Base-by-base conservation (phyloP, 2,888 invertebrate species). In the Cheiracanthium punctorium region DNA sequence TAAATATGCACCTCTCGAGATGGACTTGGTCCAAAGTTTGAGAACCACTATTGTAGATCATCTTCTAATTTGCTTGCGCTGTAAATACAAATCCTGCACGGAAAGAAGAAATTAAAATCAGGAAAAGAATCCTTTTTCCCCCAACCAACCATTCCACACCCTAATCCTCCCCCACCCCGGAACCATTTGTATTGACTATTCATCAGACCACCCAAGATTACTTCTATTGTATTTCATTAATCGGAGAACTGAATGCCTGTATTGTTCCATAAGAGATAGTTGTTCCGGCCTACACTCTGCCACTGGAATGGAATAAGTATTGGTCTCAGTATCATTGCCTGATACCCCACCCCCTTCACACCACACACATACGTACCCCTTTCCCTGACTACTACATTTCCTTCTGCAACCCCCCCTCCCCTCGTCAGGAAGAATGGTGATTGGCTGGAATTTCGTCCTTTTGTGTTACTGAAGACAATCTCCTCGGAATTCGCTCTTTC, bases 361-460 rank as follows among this genome's bases (percentile, higher is more conserved):
- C 48, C 17, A 12, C 48, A n/a, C n/a, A n/a, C n/a, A n/a, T n/a
- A n/a, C n/a, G n/a, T n/a, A n/a, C n/a, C n/a, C n/a, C n/a, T n/a
- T n/a, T n/a, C n/a, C n/a, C n/a, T n/a, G n/a, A n/a, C n/a, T n/a
- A n/a, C n/a, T n/a, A n/a, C n/a, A n/a, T n/a, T n/a, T n/a, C n/a
- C n/a, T n/a, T n/a, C n/a, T n/a, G n/a, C 48, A 2, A 12, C 48
- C n/a, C 12, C 17, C 48, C 2, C n/a, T 10, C 17, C 14, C 24
- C 58, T 20, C 24, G 24, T 24, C n/a, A 8, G 20, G 58, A 8
- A 8, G 24, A 24, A 8, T 20, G 4, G 58, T 58, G 58, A 58
- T 58, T 58, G 58, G 58, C 58, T 58, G 24, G 58, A 58, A 58
- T 17, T 58, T 58, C 58, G 58, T 58, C 58, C 58, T 58, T 58